Evolutionary conservation across 2,888 invertebrate species (phyloP).

Genomic region (Lithosia quadra): DNA sequence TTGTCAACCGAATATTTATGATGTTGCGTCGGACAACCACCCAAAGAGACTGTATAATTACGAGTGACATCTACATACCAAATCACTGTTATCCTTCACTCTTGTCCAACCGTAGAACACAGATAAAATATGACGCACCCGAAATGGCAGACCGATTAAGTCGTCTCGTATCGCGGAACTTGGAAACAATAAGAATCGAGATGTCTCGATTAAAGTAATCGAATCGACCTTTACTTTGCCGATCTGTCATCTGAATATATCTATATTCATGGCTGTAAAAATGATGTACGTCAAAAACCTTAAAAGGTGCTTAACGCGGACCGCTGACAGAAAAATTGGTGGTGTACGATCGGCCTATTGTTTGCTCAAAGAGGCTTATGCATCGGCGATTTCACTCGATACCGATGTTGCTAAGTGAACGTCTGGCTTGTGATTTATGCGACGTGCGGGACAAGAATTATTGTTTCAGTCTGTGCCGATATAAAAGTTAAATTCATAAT

Average conservation of each 20-base stretch:
- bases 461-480: slow-evolving; percentile 39
- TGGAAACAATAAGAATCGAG: slow-evolving; percentile 77
- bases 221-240: slow-evolving; percentile 72
- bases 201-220: slow-evolving; percentile 82
- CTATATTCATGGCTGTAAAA: slow-evolving; percentile 71
- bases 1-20: slow-evolving; percentile 50
- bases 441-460: slow-evolving; percentile 50
- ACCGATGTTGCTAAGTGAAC: slow-evolving; percentile 56
- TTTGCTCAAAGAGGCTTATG: slow-evolving; percentile 64
- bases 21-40: slow-evolving; percentile 45
- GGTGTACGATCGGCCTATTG: slow-evolving; percentile 64
- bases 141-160: slow-evolving; percentile 74
- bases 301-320: slow-evolving; percentile 62
- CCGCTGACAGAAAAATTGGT: slow-evolving; percentile 75
- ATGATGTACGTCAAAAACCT: slow-evolving; percentile 73
- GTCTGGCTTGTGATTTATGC: slow-evolving; percentile 59
- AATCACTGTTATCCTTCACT: slow-evolving; percentile 70
- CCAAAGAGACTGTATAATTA: slow-evolving; percentile 55
- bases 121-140: slow-evolving; percentile 67
- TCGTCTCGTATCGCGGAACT: slow-evolving; percentile 73
- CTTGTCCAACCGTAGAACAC: slow-evolving; percentile 55
- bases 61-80: slow-evolving; percentile 67
- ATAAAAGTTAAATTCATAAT: slow-evolving; percentile 46
- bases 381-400: slow-evolving; percentile 67
- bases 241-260: slow-evolving; percentile 74